Base-by-base conservation (phyloP, 2,797 vertebrate genomes). In the Poliocrania exsul region DNA sequence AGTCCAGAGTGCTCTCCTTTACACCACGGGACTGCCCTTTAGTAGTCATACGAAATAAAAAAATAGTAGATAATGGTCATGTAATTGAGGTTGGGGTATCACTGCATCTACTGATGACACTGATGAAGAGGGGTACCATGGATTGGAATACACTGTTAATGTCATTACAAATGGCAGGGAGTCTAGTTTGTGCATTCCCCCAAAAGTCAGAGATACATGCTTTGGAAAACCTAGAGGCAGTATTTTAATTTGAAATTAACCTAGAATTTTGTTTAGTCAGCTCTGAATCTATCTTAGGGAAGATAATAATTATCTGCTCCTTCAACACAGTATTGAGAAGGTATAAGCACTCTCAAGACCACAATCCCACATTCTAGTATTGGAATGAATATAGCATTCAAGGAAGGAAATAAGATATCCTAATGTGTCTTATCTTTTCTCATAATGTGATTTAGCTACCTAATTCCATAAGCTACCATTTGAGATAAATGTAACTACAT, bases 371-470 rank as follows among this genome's bases (percentile, higher is more conserved):
- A 67, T 85, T 94, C 61, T 82, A 78, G 69, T 74, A 37, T 69
- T 92, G 86, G 74, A 62, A 86, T 58, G 53, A 91, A 90, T 92
- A 46, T 28, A 67, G n/a, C 53, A 57, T 92, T 96, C 82, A 90
- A 42, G 18, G 37, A 86, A 69, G 57, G 57, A 91, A 90, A 67
- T 89, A 91, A 92, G 75, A 83, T 57, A 71, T 94, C 61, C 72
- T 90, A 69, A 82, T 74, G 16, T 82, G 65, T 91, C 91, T 94
- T 95, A 94, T 88, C 94, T 95, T 93, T 91, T 81, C 79, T 92
- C 67, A 58, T 92, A 95, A 88, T 69, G 0, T 81, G 91, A 91
- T 81, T 92, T 83, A 94, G 87, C 75, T 91, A 67, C 57, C 65
- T 95, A 90, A 95, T 93, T 90, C 87, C 4, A 1, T 94, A 83